These are phyloP conservation scores for Linnaemya vulpina DNA, from an alignment of 2,888 invertebrate species.

Conservation along the genomic window DNA sequence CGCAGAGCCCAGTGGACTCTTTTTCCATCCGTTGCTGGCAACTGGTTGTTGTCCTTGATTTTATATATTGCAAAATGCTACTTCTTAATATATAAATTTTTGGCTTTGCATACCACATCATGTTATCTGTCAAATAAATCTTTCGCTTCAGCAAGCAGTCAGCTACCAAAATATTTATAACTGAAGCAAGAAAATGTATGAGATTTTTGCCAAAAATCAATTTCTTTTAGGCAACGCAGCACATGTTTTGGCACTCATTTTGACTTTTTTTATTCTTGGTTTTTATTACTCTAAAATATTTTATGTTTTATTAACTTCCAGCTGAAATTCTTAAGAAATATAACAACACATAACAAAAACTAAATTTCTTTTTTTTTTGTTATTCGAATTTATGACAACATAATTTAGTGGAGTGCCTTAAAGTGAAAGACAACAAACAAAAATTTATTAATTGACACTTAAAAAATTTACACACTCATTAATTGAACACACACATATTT, in stretches of 20 bases:
- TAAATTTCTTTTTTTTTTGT: neutral
- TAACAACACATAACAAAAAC: neutral
- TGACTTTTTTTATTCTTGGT: neutral
- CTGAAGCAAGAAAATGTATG: constrained; percentile 11
- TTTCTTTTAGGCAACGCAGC: constrained; percentile 56
- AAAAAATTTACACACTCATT: constrained; percentile 71
- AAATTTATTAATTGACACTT: constrained; percentile 70
- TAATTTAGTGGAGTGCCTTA: constrained; percentile 47
- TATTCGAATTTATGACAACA: constrained; percentile 46
- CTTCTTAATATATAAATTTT: neutral
- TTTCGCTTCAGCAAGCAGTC: constrained; percentile 29
- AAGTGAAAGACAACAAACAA: constrained; percentile 45
- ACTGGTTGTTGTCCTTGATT: constrained; percentile 23
- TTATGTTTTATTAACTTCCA: constrained; percentile 44
- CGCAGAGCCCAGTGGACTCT: too few relatives aligned
- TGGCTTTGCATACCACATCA: constrained; percentile 32
- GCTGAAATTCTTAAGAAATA: constrained; percentile 29
- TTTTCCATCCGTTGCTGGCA: neutral
- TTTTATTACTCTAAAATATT: constrained; percentile 2
- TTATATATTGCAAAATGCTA: too few relatives aligned
- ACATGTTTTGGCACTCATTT: constrained; percentile 64
- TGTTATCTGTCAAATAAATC: constrained; percentile 57
- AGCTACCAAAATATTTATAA: constrained; percentile 36
- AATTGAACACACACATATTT: constrained; percentile 58
- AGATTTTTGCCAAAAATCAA: constrained; percentile 56